Percentiles rank a stretch among this genome's conserved stretches.
phyloP scores from a whole-genome alignment of 2,888 invertebrate species.

The Xylocampa areola region DNA sequence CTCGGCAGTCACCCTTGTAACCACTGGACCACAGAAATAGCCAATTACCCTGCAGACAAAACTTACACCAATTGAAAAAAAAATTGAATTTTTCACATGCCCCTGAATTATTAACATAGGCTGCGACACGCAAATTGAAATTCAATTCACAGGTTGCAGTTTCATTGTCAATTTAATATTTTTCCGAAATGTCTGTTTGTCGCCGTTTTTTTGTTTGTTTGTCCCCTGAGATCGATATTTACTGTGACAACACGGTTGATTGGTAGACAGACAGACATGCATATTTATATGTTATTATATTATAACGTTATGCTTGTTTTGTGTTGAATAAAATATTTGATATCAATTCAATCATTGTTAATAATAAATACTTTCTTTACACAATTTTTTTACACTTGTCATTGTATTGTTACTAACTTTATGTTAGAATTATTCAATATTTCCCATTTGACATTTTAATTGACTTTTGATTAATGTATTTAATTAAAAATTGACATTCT shows the following conservation, averaged over 20 bases:
- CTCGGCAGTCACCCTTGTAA: no score
- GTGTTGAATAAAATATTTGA: constrained; percentile 15
- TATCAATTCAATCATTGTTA: no score
- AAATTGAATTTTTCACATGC: constrained; percentile 12
- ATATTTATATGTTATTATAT: constrained; percentile 34
- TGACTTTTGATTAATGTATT: no score
- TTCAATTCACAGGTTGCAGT: constrained; percentile 34
- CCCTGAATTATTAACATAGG: constrained; percentile 47
- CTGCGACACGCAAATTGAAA: constrained; percentile 52
- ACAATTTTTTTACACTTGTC: no score
- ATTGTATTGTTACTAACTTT: no score
- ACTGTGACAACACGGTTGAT: constrained; percentile 55
- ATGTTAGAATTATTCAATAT: no score
- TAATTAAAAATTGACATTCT: no score
- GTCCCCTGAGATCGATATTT: constrained; percentile 45
- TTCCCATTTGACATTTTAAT: no score
- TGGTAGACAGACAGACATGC: constrained; percentile 37
- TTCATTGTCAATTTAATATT: constrained; percentile 53
- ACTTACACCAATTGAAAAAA: neutral
- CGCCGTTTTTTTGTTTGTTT: constrained; percentile 48
- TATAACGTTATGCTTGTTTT: constrained; percentile 7
- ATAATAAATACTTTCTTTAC: no score
- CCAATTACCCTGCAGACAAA: neutral
- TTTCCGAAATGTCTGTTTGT: constrained; percentile 46
- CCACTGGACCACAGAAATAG: no score